phyloP scores from a whole-genome alignment of 2,797 vertebrate species.

The Botia kubotai region DNA sequence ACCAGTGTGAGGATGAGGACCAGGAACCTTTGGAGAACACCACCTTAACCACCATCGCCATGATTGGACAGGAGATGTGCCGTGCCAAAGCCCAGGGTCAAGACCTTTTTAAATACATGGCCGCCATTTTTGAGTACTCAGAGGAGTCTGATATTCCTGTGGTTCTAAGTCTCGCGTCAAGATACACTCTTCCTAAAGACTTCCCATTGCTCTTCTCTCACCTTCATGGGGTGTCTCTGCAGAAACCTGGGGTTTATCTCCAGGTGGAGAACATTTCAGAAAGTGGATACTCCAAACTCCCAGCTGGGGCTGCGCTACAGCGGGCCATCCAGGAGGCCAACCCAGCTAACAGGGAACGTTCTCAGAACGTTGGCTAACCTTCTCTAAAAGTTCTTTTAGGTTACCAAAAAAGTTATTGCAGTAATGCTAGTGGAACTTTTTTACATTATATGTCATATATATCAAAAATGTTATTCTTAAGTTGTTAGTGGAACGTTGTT shows the following conservation, averaged over 20 bases:
- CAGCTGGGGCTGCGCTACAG: conserved; percentile 74
- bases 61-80: conserved; percentile 77
- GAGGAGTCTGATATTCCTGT: conserved; percentile 73
- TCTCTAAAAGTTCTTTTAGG: no score
- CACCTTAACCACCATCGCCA: conserved; percentile 60
- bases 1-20: conserved; percentile 23
- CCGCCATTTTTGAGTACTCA: conserved; percentile 77
- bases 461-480: no score
- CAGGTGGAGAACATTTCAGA: conserved; percentile 75
- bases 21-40: conserved; percentile 29
- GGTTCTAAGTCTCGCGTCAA: conserved; percentile 73
- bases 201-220: conserved; percentile 79
- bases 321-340: conserved; percentile 72
- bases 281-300: conserved; percentile 67
- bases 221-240: conserved; percentile 76
- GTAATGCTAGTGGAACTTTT: no score
- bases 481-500: no score
- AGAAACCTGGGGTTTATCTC: conserved; percentile 74
- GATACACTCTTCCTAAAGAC: conserved; percentile 74
- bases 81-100: conserved; percentile 68
- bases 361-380: no score
- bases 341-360: no score
- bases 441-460: no score
- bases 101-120: conserved; percentile 81
- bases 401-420: no score